Evolutionary conservation across 2,888 invertebrate genomes (phyloP).

Genomic region (Hyalella azteca): DNA sequence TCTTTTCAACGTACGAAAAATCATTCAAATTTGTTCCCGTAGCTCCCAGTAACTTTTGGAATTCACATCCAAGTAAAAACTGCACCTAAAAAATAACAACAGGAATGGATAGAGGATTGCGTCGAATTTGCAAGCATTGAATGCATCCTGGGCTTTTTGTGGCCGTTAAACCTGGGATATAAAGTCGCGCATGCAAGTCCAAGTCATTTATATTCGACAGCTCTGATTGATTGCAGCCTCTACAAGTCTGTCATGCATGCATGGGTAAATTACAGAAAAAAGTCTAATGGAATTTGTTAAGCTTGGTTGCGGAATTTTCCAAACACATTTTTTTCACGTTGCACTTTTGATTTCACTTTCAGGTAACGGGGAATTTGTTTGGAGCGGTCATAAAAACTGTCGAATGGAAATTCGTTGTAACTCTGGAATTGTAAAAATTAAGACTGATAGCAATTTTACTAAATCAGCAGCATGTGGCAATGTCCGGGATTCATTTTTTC

Average conservation of each 20-base stretch:
- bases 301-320: background rate
- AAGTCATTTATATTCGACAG: background rate
- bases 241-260: background rate
- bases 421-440: too few species aligned
- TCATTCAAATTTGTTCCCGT: too few species aligned
- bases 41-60: conserved; percentile 30
- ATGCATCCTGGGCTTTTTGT: background rate
- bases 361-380: too few species aligned
- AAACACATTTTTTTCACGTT: background rate
- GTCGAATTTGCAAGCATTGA: background rate
- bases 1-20: too few species aligned
- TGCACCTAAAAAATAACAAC: background rate
- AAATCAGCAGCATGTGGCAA: too few species aligned
- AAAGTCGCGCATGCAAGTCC: conserved; percentile 21
- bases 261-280: too few species aligned
- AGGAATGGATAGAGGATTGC: background rate
- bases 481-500: too few species aligned
- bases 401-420: too few species aligned
- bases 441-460: too few species aligned
- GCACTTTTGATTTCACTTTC: too few species aligned
- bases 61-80: conserved; percentile 4
- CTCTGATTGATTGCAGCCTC: conserved; percentile 27
- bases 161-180: background rate
- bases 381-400: too few species aligned
- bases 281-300: too few species aligned